Evolutionary conservation across 2,888 invertebrate genomes (phyloP).

Genomic region (Ormyrus pomaceus): DNA sequence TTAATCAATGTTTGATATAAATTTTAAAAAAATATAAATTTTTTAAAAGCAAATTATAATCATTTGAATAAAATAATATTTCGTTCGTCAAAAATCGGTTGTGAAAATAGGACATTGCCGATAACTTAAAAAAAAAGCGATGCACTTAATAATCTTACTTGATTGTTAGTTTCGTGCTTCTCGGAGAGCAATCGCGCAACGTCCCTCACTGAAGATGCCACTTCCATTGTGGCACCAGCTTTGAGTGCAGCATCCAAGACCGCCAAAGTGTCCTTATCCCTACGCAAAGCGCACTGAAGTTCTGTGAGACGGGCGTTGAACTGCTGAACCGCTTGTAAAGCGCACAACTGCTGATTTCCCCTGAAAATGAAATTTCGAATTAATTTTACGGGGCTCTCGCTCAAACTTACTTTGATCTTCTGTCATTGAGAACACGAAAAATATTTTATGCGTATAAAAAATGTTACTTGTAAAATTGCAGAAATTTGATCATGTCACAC

Average conservation of each 20-base stretch:
- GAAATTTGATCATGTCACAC: too few relatives aligned
- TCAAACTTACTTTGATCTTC: too few relatives aligned
- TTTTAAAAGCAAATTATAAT: too few relatives aligned
- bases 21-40: too few relatives aligned
- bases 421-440: too few relatives aligned
- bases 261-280: constrained; percentile 81
- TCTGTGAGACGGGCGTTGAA: constrained; percentile 86
- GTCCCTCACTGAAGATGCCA: constrained; percentile 78
- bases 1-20: too few relatives aligned
- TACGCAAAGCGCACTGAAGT: constrained; percentile 85
- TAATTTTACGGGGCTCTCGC: background rate
- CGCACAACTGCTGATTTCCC: constrained; percentile 84
- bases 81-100: too few relatives aligned
- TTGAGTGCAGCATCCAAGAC: constrained; percentile 77
- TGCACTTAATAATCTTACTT: constrained; percentile 62
- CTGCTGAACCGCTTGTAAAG: constrained; percentile 85
- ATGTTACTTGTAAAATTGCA: too few relatives aligned
- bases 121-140: too few relatives aligned
- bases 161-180: constrained; percentile 72
- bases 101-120: too few relatives aligned
- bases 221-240: constrained; percentile 75
- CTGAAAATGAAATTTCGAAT: constrained; percentile 72
- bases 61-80: too few relatives aligned
- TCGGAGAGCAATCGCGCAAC: constrained; percentile 80
- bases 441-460: too few relatives aligned